Conservation (phyloP, 2,888 invertebrate species). For the Agrypnus murinus region DNA sequence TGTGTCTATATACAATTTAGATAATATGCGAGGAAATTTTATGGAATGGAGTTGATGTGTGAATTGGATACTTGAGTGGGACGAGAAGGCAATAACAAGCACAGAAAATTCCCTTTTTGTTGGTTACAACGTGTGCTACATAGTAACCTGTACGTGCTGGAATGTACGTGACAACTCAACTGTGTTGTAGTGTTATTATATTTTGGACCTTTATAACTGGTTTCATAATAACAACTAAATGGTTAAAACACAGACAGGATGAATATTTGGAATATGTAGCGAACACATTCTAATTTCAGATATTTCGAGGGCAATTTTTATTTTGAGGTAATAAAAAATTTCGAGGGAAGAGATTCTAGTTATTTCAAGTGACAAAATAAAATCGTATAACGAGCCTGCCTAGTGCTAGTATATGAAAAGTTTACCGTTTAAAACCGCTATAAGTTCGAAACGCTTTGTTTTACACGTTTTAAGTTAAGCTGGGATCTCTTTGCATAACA, state of each 20-base stretch:
- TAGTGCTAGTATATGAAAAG: conserved; percentile 14
- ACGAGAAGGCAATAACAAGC: conserved; percentile 26
- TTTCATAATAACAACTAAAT: not conserved
- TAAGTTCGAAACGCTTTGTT: conserved; percentile 23
- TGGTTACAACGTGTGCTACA: conserved; percentile 16
- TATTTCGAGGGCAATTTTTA: too few relatives aligned
- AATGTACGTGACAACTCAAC: conserved; percentile 30
- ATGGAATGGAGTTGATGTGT: conserved; percentile 22
- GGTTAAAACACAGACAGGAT: too few relatives aligned
- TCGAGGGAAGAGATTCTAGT: too few relatives aligned
- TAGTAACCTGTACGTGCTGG: conserved; percentile 3
- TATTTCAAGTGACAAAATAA: conserved; percentile 2
- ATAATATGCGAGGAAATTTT: conserved; percentile 6
- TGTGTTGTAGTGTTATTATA: conserved; percentile 6
- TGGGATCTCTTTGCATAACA: conserved; percentile 20
- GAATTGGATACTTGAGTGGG: conserved; percentile 26
- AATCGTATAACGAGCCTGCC: too few relatives aligned
- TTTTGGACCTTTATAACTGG: conserved; percentile 20
- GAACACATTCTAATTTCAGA: too few relatives aligned
- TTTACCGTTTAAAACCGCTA: conserved; percentile 10
- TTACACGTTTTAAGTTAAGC: conserved; percentile 22
- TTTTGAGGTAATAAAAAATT: too few relatives aligned
- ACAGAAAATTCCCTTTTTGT: conserved; percentile 29
- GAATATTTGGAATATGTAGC: too few relatives aligned
- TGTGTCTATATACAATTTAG: conserved; percentile 3